These are phyloP conservation scores for Sphaerophoria rueppellii DNA, from an alignment of 2,888 invertebrate genomes.

Conservation along the genomic window DNA sequence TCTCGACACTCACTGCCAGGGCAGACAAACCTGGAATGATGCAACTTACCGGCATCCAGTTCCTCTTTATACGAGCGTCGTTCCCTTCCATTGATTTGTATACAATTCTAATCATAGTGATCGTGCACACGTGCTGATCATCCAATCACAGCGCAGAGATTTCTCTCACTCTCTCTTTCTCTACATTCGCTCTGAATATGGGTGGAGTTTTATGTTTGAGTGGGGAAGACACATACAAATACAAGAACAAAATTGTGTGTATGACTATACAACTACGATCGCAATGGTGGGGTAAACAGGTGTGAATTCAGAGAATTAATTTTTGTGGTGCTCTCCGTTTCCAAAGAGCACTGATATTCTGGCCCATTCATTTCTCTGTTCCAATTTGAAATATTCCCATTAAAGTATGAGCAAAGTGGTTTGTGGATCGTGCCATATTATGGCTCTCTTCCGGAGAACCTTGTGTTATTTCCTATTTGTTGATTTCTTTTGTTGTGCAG, in stretches of 20 bases:
- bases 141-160: conserved; percentile 71
- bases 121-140: conserved; percentile 71
- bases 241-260: conserved; percentile 19
- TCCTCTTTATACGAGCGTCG: conserved; percentile 71
- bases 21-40: conserved; percentile 74
- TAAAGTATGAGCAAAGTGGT: conserved; percentile 22
- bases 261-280: conserved; percentile 37
- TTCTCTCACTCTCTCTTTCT: conserved; percentile 51
- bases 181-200: conserved; percentile 35
- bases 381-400: conserved; percentile 61
- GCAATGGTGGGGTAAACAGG: conserved; percentile 69
- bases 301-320: too few relatives aligned
- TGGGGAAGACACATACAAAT: conserved; percentile 23
- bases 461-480: conserved; percentile 34
- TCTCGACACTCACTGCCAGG: conserved; percentile 70
- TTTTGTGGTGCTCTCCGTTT: neutral
- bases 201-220: conserved; percentile 65
- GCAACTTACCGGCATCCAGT: conserved; percentile 64
- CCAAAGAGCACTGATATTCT: conserved; percentile 53
- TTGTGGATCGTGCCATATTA: conserved; percentile 63
- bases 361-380: conserved; percentile 51
- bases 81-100: conserved; percentile 69
- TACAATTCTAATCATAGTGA: conserved; percentile 43
- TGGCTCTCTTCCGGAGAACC: conserved; percentile 60
- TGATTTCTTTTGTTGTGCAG: conserved; percentile 14